phyloP scores from a whole-genome alignment of 2,113 vertebrate genomes.

The Montifringilla adamsi region DNA sequence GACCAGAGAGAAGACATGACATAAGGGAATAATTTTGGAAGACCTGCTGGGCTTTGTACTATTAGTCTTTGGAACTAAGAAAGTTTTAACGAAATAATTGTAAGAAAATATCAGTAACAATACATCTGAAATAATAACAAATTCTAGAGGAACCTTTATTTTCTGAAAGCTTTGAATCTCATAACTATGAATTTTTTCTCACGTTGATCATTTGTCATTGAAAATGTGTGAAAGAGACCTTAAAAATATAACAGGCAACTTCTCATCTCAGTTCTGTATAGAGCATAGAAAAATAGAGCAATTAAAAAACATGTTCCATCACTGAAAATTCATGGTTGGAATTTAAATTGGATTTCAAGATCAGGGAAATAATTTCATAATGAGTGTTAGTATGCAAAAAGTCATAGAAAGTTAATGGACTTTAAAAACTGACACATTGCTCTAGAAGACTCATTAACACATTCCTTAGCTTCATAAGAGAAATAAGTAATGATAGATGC shows the following conservation, averaged over 20 bases:
- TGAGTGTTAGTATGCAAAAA: slow-evolving; percentile 43
- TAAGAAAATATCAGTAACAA: neutral
- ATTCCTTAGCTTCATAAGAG: neutral
- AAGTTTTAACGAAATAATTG: neutral
- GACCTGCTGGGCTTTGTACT: neutral
- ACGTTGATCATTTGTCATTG: slow-evolving; percentile 2
- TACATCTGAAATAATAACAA: neutral
- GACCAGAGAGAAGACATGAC: neutral
- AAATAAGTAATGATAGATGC: slow-evolving; percentile 25
- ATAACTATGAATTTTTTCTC: neutral
- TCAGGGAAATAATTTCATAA: slow-evolving; percentile 52
- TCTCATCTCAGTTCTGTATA: neutral
- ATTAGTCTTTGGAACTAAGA: neutral
- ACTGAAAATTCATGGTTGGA: slow-evolving; percentile 30
- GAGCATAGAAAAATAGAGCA: neutral
- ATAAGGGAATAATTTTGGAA: neutral
- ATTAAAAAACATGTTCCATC: slow-evolving; percentile 24
- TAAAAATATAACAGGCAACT: slow-evolving; percentile 1
- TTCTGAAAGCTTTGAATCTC: neutral
- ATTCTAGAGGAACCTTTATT: neutral
- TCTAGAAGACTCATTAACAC: slow-evolving; percentile 52
- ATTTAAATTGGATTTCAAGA: slow-evolving; percentile 61
- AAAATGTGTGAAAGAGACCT: slow-evolving; percentile 2
- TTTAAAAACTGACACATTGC: slow-evolving; percentile 48
- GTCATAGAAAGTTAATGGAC: slow-evolving; percentile 56